Base-by-base conservation (phyloP, 1,140 invertebrate genomes). In the Campoletis sonorensis region DNA sequence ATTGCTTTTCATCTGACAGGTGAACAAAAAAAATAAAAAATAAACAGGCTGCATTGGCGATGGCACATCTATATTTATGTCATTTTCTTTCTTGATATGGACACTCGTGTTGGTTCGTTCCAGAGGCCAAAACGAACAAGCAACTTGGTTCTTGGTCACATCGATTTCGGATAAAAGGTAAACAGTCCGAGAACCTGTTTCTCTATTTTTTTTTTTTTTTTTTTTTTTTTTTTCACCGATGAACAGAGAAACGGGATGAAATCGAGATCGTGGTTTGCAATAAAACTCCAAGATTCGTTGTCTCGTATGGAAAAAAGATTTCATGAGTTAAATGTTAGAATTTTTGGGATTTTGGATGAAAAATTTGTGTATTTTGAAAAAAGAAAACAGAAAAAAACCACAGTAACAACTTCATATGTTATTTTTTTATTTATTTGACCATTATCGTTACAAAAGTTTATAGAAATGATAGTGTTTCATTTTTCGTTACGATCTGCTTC, bases 151-250 rank as follows among this genome's bases (percentile, higher is more conserved):
- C 78, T 37, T 78, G 75, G 18, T 58, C 15, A 49, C 76, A 85
- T 87, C 86, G 84, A 86, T 87, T 86, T 86, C 84, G 79, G 86
- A 86, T 86, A 85, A 85, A 87, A 86, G 83, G 18, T 86, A 87
- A 87, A 87, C 85, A 86, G 85, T 83, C 82, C 71, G 37, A 27
- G 21, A 21, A 21, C 37, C 21, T 58, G 23, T 45, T 73, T 72
- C 79, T 70, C 45, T 51, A 80, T 75, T 26, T 58, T 58, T n/a
- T n/a, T n/a, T n/a, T 80, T 80, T 80, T 78, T 45, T 73, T 72
- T 70, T 70, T 23, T 51, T 75, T 75, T 26, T 58, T 58, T 80
- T 80, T 80, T 78, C 27, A 23, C 18, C 16, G 30, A 27, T 2
- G 27, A 58, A 61, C n/a, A 78, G 21, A 58, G 54, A 67, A 64